phyloP scores from a whole-genome alignment of 2,797 vertebrate genomes.

The Notoglanidium macrostoma region DNA sequence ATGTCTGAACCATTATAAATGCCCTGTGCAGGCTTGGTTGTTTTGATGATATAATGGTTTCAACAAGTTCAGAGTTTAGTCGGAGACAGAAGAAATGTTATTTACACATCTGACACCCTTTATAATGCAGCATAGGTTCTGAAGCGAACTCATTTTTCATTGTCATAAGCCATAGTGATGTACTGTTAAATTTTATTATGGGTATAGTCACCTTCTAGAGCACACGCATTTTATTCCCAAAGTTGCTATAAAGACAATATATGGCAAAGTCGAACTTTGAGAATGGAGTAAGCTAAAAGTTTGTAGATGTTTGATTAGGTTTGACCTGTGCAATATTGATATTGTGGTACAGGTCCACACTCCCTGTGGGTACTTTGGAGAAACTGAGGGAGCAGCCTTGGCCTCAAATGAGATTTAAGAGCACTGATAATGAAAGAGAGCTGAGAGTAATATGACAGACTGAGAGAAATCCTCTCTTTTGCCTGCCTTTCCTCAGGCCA shows the following conservation, averaged over 20 bases:
- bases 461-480: constrained; percentile 46
- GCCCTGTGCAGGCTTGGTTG: constrained; percentile 22
- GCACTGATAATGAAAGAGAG: constrained; percentile 53
- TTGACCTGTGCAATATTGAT: constrained; percentile 43
- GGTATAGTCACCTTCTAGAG: not conserved
- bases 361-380: constrained; percentile 30
- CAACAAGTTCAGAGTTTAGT: constrained; percentile 40
- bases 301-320: constrained; percentile 22
- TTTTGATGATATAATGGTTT: constrained; percentile 23
- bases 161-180: not conserved
- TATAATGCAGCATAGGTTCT: constrained; percentile 11
- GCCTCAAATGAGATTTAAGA: constrained; percentile 53
- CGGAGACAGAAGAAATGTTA: constrained; percentile 14
- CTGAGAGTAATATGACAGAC: constrained; percentile 54
- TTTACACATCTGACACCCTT: constrained; percentile 22
- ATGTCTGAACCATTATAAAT: constrained; percentile 54
- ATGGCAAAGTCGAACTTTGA: constrained; percentile 27
- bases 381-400: constrained; percentile 33
- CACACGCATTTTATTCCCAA: constrained; percentile 2
- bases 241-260: constrained; percentile 11
- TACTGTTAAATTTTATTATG: not conserved
- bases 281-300: constrained; percentile 20
- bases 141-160: constrained; percentile 11
- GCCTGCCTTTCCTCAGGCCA: constrained; percentile 49
- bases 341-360: constrained; percentile 30